Percentiles rank a stretch among this genome's conserved stretches.
These are phyloP conservation scores for Parelbella ahira DNA, from an alignment of 2,888 invertebrate species.

Conservation along the genomic window DNA sequence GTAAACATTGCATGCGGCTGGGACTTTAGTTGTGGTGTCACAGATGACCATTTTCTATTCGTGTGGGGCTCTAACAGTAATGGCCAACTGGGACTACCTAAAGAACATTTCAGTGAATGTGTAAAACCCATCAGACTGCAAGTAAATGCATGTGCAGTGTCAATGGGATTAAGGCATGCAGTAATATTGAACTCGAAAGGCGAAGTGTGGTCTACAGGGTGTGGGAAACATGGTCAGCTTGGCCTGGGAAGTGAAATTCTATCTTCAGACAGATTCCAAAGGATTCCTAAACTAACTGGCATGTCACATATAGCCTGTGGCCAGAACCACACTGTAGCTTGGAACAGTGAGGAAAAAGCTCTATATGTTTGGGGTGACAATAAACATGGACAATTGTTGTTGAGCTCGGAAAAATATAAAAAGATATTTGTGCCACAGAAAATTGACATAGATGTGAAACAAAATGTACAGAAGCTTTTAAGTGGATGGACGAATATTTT, in stretches of 20 bases:
- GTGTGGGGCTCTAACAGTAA: conserved; percentile 92
- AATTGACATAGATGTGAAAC: conserved; percentile 77
- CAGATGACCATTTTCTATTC: conserved; percentile 84
- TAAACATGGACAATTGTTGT: conserved; percentile 88
- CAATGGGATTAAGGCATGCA: conserved; percentile 86
- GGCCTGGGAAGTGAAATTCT: conserved; percentile 73
- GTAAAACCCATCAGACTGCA: conserved; percentile 60
- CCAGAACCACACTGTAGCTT: conserved; percentile 88
- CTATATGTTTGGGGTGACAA: conserved; percentile 91
- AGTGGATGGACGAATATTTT: conserved; percentile 91
- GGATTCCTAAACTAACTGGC: conserved; percentile 77
- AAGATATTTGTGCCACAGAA: conserved; percentile 77
- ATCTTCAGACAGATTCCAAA: conserved; percentile 64
- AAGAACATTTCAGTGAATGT: conserved; percentile 60
- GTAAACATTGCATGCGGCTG: conserved; percentile 87
- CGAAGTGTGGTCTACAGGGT: conserved; percentile 83
- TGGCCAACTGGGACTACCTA: conserved; percentile 86
- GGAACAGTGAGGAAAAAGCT: conserved; percentile 75
- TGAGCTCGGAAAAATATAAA: conserved; percentile 72
- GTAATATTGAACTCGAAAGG: conserved; percentile 83
- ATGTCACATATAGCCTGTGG: conserved; percentile 87
- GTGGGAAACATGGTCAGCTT: conserved; percentile 84
- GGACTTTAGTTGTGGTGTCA: conserved; percentile 89
- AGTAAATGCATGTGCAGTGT: conserved; percentile 78
- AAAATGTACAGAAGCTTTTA: conserved; percentile 77